Evolutionary conservation across 2,797 vertebrate genomes (phyloP), one percentile per base, ranked within the genome.

Genomic region (Gobio occitaniae): DNA sequence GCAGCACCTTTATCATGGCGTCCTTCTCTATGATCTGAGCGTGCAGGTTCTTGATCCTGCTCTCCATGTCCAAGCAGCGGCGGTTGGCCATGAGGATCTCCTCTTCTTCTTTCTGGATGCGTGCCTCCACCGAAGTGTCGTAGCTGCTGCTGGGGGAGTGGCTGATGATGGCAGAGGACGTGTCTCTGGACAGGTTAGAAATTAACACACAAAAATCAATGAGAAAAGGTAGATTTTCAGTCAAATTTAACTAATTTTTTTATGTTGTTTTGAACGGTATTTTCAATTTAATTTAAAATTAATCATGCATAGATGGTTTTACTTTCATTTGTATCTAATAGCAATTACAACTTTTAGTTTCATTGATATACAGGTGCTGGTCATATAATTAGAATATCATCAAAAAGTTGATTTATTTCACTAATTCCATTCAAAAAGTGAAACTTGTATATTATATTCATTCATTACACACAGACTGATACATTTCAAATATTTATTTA

Each of bases 21-120:
- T 99, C 98, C 89, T 99, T 99, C 92, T 99, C 98, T 61, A 99
- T 99, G 90, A 99, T 99, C 94, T 99, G 98, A 9, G 98, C 98
- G 0, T 99, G 98, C 7, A 99, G 96, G 50, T 96, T 99, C 94
- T 99, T 99, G 87, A 99, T 99, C 93, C 98, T 97, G 96, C 98
- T 98, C 89, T 99, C 98, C 98, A 99, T 99, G 91, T 99, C 98
- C 1, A 99, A 94, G 86, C 98, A 99, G 80, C 97, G 96, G n/a
- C 98, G 96, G 90, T 99, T 99, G 76, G 98, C 98, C 96, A 99
- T 96, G 70, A 99, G 93, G 87, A 99, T 99, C 92, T 99, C 98
- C 89, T 99, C 98, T 65, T 99, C 98, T 85, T 99, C 98, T 89
- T 98, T 99, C 93, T 99, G 98, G 87, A 99, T 99, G 1, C 97